phyloP scores from a whole-genome alignment of 1,140 invertebrate species.

The Drosophila kohkoa region DNA sequence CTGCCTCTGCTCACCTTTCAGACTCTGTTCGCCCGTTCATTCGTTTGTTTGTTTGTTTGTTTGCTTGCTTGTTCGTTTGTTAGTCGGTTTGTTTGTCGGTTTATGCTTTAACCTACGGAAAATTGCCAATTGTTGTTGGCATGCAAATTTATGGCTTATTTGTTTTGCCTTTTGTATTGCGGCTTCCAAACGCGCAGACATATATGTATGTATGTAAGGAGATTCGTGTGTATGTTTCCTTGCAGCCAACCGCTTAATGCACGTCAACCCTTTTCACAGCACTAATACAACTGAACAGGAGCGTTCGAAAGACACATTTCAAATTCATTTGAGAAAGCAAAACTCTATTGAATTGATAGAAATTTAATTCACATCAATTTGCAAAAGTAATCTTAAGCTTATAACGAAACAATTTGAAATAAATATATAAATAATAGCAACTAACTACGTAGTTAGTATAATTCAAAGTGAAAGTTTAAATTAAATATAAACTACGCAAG shows the following conservation, averaged over 20 bases:
- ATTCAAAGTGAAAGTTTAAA: no score
- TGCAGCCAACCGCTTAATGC: constrained; percentile 41
- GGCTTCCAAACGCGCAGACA: background rate
- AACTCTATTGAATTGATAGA: background rate
- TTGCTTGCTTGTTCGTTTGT: constrained; percentile 59
- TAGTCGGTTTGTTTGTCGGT: constrained; percentile 49
- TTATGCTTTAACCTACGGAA: constrained; percentile 67
- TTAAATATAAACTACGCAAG: background rate
- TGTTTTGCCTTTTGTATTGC: constrained; percentile 59
- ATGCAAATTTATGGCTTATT: constrained; percentile 82
- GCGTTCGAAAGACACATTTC: constrained; percentile 12
- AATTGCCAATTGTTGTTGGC: constrained; percentile 78
- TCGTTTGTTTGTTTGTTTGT: constrained; percentile 22
- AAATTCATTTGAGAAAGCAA: background rate
- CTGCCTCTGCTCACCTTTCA: constrained; percentile 33
- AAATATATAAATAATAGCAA: no score
- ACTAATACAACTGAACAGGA: constrained; percentile 43
- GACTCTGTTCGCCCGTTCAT: constrained; percentile 14
- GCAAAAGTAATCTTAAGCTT: no score
- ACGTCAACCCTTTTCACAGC: constrained; percentile 56
- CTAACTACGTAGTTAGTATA: no score
- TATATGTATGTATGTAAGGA: background rate
- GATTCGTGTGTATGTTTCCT: constrained; percentile 1
- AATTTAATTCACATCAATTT: no score
- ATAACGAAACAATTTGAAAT: no score